phyloP scores from a whole-genome alignment of 2,797 vertebrate genomes.

The Sardinella longiceps region DNA sequence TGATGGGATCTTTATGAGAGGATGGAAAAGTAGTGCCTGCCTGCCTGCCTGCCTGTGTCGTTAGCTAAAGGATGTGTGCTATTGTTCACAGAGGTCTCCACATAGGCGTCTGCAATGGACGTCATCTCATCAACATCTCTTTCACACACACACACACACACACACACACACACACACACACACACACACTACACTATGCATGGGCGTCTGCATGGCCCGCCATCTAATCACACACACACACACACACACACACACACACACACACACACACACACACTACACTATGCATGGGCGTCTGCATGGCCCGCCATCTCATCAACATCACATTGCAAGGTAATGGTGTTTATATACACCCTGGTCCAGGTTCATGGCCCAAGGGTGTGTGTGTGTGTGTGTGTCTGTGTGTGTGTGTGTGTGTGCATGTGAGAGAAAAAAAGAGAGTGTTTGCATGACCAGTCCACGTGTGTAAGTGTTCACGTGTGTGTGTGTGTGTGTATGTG shows the following conservation, averaged over 20 bases:
- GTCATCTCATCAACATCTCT: background rate
- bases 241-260: too few species aligned
- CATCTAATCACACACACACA: too few species aligned
- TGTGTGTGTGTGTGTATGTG: background rate
- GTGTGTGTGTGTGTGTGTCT: constrained; percentile 5
- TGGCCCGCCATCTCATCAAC: background rate
- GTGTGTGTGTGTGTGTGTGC: background rate
- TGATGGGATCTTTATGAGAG: constrained; percentile 5
- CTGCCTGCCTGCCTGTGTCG: background rate
- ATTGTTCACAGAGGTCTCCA: background rate
- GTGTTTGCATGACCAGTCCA: background rate
- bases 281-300: background rate
- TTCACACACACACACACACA: too few species aligned
- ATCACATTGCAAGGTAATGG: background rate
- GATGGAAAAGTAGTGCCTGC: background rate
- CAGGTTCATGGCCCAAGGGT: background rate
- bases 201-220: too few species aligned
- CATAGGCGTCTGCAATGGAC: background rate
- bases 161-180: too few species aligned
- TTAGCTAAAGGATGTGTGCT: background rate
- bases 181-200: too few species aligned
- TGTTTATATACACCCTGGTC: background rate
- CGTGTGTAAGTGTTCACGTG: background rate
- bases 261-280: too few species aligned
- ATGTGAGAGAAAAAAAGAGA: background rate